These are phyloP conservation scores for Saguinus midas DNA, from an alignment of 2,113 vertebrate species.

Conservation along the genomic window DNA sequence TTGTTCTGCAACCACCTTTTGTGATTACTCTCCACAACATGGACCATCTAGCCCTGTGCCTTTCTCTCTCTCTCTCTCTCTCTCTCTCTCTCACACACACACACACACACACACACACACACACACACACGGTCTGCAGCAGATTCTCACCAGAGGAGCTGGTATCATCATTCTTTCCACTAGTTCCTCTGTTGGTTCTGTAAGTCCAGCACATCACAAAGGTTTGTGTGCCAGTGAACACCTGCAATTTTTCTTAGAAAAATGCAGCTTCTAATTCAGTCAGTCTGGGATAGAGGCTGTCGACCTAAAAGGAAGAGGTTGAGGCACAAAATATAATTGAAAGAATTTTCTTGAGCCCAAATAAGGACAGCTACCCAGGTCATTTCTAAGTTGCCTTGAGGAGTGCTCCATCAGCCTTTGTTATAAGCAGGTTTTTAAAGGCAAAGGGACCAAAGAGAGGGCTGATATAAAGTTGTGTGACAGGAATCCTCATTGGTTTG, in stretches of 20 bases:
- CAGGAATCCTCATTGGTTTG: neutral
- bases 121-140: neutral
- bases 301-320: neutral
- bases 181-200: neutral
- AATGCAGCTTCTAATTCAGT: constrained; percentile 1
- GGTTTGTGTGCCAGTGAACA: neutral
- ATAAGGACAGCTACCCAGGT: neutral
- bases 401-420: neutral
- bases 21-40: neutral
- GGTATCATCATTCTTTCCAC: neutral
- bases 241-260: neutral
- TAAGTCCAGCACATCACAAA: neutral
- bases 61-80: too few species aligned
- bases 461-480: neutral
- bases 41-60: neutral
- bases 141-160: neutral
- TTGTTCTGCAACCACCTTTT: neutral
- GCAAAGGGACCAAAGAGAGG: neutral
- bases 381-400: neutral
- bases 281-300: neutral
- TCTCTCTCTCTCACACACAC: too few species aligned
- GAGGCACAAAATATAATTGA: neutral
- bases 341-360: neutral
- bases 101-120: too few species aligned
- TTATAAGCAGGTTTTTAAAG: neutral